These are phyloP conservation scores for Dipodomys spectabilis DNA, from an alignment of 2,113 vertebrate genomes.

Conservation along the genomic window DNA sequence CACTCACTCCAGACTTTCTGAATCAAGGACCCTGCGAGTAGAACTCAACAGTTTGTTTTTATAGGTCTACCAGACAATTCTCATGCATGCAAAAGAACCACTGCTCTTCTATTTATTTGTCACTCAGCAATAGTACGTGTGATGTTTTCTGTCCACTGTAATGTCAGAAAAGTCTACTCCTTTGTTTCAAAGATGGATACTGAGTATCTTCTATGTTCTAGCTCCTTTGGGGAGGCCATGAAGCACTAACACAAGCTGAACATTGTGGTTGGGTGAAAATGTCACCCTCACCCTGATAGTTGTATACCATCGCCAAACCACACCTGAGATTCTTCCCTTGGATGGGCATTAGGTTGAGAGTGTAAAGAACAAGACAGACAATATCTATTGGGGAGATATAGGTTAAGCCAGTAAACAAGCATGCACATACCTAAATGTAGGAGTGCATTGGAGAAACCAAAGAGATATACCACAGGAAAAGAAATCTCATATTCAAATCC, in stretches of 20 bases:
- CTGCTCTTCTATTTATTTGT: neutral
- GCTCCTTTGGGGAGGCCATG: neutral
- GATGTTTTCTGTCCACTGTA: neutral
- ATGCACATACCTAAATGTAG: neutral
- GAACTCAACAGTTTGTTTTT: neutral
- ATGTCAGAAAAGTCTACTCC: neutral
- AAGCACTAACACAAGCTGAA: neutral
- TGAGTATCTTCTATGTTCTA: neutral
- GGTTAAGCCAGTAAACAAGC: neutral
- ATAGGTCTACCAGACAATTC: neutral
- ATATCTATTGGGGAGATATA: neutral
- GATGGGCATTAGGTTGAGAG: neutral
- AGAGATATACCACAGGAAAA: neutral
- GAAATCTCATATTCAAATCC: neutral
- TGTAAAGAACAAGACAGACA: neutral
- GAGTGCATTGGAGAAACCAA: constrained; percentile 13
- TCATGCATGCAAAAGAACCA: neutral
- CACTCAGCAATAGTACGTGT: neutral
- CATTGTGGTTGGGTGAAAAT: neutral
- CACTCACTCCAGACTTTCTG: neutral
- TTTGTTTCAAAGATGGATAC: constrained; percentile 20
- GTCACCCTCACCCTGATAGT: no score
- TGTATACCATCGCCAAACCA: neutral
- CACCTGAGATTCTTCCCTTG: neutral
- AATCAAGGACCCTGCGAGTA: neutral